phyloP scores from a whole-genome alignment of 2,113 vertebrate species.

The Tragelaphus scriptus region DNA sequence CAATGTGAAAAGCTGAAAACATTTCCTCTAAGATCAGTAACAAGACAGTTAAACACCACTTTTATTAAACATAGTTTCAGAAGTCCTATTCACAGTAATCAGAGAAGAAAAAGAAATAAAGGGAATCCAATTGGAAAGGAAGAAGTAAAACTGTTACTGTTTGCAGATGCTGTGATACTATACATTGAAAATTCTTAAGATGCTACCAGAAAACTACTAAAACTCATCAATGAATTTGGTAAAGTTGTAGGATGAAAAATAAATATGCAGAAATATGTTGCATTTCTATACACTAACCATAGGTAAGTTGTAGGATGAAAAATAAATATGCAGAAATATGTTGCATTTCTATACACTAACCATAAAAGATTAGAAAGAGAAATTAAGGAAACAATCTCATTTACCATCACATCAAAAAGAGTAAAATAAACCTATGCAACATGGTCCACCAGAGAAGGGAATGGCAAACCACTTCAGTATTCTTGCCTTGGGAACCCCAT shows the following conservation, averaged over 20 bases:
- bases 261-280: background rate
- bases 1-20: background rate
- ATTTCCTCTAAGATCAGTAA: background rate
- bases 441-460: background rate
- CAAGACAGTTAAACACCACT: background rate
- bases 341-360: background rate
- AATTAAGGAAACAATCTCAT: background rate
- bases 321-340: background rate
- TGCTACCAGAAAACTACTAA: background rate
- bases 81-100: background rate
- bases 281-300: background rate
- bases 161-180: background rate
- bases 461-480: background rate
- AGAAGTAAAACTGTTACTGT: background rate
- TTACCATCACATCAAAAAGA: background rate
- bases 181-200: background rate
- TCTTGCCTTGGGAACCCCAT: background rate
- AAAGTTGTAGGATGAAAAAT: background rate
- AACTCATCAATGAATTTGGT: background rate
- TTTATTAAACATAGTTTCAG: background rate
- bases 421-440: background rate
- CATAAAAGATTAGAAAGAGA: background rate
- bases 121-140: background rate
- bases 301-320: background rate
- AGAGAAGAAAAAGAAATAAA: background rate